A percentile compares a stretch with the other conserved stretches of the same genome.
Evolutionary conservation across 2,113 vertebrate genomes (phyloP).

Genomic region (Pavo muticus): DNA sequence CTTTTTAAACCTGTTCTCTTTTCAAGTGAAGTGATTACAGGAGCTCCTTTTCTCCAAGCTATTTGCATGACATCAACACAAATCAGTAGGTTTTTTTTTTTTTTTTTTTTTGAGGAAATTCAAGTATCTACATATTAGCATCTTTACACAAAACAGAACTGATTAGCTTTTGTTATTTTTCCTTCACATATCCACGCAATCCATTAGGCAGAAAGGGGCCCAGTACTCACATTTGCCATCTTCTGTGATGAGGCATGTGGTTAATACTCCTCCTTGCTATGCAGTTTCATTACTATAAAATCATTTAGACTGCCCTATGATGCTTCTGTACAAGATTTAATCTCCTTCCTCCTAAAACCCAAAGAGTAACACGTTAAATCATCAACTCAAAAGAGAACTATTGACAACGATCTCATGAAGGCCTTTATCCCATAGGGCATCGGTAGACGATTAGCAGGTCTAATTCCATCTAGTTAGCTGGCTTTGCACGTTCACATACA

Average conservation of each 20-base stretch:
- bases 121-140: conserved; percentile 40
- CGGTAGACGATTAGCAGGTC: not conserved
- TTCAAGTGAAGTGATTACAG: conserved; percentile 32
- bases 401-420: conserved; percentile 7
- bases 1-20: conserved; percentile 21
- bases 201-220: not conserved
- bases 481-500: not conserved
- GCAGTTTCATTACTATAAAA: not conserved
- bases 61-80: not conserved
- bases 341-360: not conserved
- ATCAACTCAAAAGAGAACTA: not conserved
- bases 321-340: conserved; percentile 37
- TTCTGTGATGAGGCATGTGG: not conserved
- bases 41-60: not conserved
- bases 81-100: not conserved
- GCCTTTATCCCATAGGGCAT: not conserved
- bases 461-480: not conserved
- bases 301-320: not conserved
- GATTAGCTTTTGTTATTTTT: conserved; percentile 50
- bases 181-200: conserved; percentile 12
- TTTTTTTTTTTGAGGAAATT: not conserved
- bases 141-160: conserved; percentile 55
- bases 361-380: not conserved
- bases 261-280: conserved; percentile 28
- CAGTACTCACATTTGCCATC: conserved; percentile 2